Conservation (phyloP, 2,888 invertebrate species). For the Limnephilus rhombicus region DNA sequence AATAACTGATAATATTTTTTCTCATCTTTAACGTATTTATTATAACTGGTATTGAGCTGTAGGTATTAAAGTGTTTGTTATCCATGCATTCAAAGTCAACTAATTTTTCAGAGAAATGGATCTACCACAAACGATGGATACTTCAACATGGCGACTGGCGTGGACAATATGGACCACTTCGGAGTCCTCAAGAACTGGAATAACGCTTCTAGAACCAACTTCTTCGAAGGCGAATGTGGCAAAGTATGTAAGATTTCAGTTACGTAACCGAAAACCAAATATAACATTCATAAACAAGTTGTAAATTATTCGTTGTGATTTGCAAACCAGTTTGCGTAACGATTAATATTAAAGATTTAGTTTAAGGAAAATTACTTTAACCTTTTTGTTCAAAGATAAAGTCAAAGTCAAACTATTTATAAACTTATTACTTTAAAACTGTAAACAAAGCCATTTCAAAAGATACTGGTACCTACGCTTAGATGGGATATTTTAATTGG, state of each 20-base stretch:
- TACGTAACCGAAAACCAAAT: neutral
- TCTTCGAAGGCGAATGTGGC: conserved; percentile 70
- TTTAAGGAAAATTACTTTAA: neutral
- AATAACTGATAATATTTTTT: no score
- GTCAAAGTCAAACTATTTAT: no score
- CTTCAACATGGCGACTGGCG: conserved; percentile 87
- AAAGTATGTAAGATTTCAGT: conserved; percentile 67
- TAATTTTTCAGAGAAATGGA: conserved; percentile 83
- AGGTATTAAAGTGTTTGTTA: no score
- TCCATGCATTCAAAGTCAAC: no score
- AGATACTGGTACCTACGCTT: no score
- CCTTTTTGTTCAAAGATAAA: neutral
- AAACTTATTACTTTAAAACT: no score
- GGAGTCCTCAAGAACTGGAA: conserved; percentile 88
- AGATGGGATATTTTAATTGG: no score
- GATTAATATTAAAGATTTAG: neutral
- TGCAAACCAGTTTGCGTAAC: neutral
- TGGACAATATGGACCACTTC: conserved; percentile 78
- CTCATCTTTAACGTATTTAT: no score
- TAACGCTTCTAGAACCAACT: conserved; percentile 70
- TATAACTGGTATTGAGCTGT: no score
- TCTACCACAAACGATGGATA: conserved; percentile 85
- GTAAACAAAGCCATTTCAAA: no score
- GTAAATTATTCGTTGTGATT: neutral
- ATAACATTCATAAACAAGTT: neutral